Conservation (phyloP, 1,140 invertebrate species). For the Drosophila elegans region DNA sequence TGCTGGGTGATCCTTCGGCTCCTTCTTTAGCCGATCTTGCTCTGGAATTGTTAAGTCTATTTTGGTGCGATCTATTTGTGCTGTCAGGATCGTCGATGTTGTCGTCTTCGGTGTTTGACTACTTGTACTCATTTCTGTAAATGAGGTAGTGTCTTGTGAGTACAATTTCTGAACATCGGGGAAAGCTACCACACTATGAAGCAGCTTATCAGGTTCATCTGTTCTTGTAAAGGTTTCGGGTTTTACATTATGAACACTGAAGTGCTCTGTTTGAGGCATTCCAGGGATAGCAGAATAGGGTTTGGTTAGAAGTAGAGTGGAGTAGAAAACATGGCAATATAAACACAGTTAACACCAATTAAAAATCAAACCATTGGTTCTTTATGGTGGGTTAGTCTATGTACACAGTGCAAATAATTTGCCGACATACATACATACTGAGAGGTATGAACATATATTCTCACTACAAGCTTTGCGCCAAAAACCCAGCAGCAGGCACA, state of each 20-base stretch:
- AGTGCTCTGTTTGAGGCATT: conserved; percentile 83
- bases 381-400: conserved; percentile 68
- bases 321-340: conserved; percentile 75
- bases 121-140: conserved; percentile 84
- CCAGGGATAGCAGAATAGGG: conserved; percentile 48
- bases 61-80: conserved; percentile 64
- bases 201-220: conserved; percentile 83
- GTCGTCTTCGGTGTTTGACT: conserved; percentile 74
- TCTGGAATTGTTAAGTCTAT: conserved; percentile 48
- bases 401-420: conserved; percentile 67
- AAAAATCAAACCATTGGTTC: conserved; percentile 49
- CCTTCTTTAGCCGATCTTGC: conserved; percentile 2
- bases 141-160: conserved; percentile 84
- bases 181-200: conserved; percentile 73
- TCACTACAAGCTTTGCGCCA: conserved; percentile 72
- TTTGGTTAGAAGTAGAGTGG: conserved; percentile 58
- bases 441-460: conserved; percentile 15
- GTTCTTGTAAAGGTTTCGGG: conserved; percentile 74
- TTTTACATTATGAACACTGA: conserved; percentile 84
- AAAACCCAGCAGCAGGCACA: conserved; percentile 77
- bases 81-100: conserved; percentile 55
- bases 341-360: conserved; percentile 79
- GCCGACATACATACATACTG: conserved; percentile 6
- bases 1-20: conserved; percentile 21
- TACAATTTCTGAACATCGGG: conserved; percentile 47